phyloP scores from a whole-genome alignment of 2,888 invertebrate genomes.

The Drosophila anomelani region DNA sequence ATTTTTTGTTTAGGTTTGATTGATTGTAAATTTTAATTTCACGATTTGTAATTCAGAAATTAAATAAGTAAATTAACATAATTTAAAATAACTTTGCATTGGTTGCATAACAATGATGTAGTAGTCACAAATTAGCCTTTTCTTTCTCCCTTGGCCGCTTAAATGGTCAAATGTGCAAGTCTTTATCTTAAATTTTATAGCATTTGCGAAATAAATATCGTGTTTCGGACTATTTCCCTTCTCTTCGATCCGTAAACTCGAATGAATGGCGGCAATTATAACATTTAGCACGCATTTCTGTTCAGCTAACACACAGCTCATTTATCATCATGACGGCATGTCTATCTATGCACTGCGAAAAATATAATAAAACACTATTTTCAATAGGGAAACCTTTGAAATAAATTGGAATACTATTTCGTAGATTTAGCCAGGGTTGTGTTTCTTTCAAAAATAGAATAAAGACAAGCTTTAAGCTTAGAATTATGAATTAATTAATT shows the following conservation, averaged over 20 bases:
- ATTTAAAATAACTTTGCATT: background rate
- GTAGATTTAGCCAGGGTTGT: background rate
- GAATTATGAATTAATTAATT: background rate
- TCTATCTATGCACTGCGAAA: conserved; percentile 5
- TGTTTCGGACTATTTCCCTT: conserved; percentile 10
- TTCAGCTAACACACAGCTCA: conserved; percentile 46
- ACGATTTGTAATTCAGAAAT: background rate
- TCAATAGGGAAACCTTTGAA: background rate
- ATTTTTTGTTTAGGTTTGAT: background rate
- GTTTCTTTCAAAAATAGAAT: background rate
- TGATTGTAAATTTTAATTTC: background rate
- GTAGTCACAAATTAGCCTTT: background rate
- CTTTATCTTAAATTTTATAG: background rate
- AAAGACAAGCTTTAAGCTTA: background rate
- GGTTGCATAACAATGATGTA: background rate
- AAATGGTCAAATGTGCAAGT: background rate
- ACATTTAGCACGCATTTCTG: conserved; percentile 70
- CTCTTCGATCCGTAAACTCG: conserved; percentile 3
- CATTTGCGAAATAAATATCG: conserved; percentile 8
- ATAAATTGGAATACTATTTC: background rate
- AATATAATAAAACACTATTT: background rate
- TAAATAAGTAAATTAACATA: background rate
- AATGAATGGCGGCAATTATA: conserved; percentile 71
- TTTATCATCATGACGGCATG: conserved; percentile 57
- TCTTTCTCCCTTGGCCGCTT: background rate